Evolutionary conservation across 2,888 invertebrate species (phyloP).

Genomic region (Dryomyza anilis): DNA sequence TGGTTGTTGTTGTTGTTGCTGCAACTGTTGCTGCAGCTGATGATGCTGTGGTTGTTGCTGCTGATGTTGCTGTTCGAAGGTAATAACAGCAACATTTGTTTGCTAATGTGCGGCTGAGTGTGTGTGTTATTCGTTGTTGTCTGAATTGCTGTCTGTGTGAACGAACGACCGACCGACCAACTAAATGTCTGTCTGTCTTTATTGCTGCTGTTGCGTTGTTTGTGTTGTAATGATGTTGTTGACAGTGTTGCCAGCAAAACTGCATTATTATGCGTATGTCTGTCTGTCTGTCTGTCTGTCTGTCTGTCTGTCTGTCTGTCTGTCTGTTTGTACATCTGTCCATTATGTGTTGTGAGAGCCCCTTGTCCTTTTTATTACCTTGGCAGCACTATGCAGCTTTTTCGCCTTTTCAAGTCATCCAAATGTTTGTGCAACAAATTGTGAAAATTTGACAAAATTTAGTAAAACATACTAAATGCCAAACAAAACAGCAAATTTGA

Average conservation of each 20-base stretch:
- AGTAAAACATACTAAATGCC: too few relatives aligned
- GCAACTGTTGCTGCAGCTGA: neutral
- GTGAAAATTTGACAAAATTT: too few relatives aligned
- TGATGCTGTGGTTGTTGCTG: neutral
- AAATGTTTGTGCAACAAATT: too few relatives aligned
- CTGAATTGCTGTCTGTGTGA: neutral
- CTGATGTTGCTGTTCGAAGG: constrained; percentile 1
- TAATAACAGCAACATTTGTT: constrained; percentile 8
- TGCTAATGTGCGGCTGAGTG: neutral
- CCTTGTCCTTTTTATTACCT: too few relatives aligned
- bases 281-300: neutral
- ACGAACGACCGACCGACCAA: neutral
- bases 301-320: neutral
- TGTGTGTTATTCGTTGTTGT: neutral
- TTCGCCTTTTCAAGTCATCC: too few relatives aligned
- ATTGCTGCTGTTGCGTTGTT: neutral
- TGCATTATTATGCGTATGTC: constrained; percentile 2
- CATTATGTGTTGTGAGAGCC: too few relatives aligned
- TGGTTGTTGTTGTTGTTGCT: constrained; percentile 17
- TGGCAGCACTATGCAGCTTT: too few relatives aligned
- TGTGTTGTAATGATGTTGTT: neutral
- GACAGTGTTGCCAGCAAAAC: constrained; percentile 1
- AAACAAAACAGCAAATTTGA: too few relatives aligned
- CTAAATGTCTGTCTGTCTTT: neutral
- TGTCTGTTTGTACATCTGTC: too few relatives aligned